Conservation (phyloP, 2,113 vertebrate species). For the Megalops atlanticus region DNA sequence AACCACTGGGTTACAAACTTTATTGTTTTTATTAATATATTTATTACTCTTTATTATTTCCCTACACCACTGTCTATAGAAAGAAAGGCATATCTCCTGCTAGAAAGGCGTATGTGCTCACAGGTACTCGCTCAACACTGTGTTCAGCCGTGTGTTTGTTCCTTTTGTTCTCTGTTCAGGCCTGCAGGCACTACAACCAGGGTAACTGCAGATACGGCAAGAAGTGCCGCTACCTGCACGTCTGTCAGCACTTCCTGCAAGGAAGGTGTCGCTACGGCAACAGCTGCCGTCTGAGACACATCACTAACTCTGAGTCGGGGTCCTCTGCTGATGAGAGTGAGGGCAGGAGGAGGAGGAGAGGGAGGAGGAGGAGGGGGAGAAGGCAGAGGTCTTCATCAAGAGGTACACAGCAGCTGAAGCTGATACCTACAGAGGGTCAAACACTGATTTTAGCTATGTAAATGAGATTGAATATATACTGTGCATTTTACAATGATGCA, state of each 20-base stretch:
- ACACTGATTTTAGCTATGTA: too few species aligned
- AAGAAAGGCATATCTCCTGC: too few species aligned
- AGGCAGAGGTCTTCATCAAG: conserved; percentile 19
- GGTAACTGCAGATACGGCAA: conserved; percentile 44
- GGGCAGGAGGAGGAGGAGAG: not conserved
- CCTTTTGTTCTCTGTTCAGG: conserved; percentile 6
- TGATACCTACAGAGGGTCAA: not conserved
- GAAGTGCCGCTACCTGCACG: conserved; percentile 51
- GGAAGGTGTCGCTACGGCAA: conserved; percentile 51
- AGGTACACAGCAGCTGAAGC: conserved; percentile 14
- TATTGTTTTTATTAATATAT: too few species aligned
- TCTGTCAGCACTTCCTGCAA: conserved; percentile 55
- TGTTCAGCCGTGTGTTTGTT: not conserved
- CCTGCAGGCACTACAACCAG: conserved; percentile 62
- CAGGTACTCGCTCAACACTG: not conserved
- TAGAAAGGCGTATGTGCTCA: not conserved
- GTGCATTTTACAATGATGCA: too few species aligned
- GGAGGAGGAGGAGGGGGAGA: not conserved
- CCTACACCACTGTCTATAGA: too few species aligned
- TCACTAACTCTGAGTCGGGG: fast-evolving
- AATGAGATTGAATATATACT: too few species aligned
- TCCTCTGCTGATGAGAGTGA: conserved; percentile 5
- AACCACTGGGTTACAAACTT: too few species aligned
- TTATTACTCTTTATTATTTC: too few species aligned
- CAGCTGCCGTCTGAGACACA: conserved; percentile 54